Base-by-base conservation (phyloP, 1,140 invertebrate genomes). In the Nasonia vitripennis region DNA sequence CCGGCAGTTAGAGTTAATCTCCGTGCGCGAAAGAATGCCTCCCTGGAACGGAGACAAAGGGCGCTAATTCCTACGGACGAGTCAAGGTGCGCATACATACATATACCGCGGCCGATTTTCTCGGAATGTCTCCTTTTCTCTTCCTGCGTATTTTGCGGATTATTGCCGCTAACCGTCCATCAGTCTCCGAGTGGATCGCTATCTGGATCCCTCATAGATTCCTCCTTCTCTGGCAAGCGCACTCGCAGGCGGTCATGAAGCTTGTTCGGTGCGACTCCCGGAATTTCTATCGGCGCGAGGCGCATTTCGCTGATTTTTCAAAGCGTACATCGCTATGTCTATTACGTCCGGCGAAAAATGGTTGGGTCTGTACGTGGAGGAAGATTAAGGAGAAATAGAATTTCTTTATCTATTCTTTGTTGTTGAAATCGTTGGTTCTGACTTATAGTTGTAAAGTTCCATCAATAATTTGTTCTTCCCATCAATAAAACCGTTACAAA, bases 1-100 rank as follows among this genome's bases (percentile, higher is more conserved):
- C 17, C 7, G n/a, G 70, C 73, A 27, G 78, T 85, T 75, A 14
- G 31, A 85, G 77, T 85, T 85, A 85, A 85, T 85, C 34, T 68
- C 78, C 74, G 62, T 48, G 68, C 31, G 17, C 68, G 68, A 45
- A 62, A 62, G 41, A 81, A 81, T 81, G 70, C 55, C 67, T 78
- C 7, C 75, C 45, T 68, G 23, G 45, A 51, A 78, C n/a, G 34
- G 31, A 86, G 80, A 86, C 85, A 86, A 86, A 86, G 80, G 85
- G 85, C 80, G 85, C 81, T 81, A 85, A 85, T 85, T 85, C 37
- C 55, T 14, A 9, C 10, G 17, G 62, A 51, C 70, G 48, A 84
- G 82, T 51, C 45, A 68, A 84, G 82, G 78, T 85, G 70, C 75
- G 31, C 71, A 45, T 45, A 45, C 1, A 45, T 48, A 45, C 74